These are phyloP conservation scores for Lepidocyrtinus sp. DNA, from an alignment of 2,888 invertebrate species.

Conservation along the genomic window DNA sequence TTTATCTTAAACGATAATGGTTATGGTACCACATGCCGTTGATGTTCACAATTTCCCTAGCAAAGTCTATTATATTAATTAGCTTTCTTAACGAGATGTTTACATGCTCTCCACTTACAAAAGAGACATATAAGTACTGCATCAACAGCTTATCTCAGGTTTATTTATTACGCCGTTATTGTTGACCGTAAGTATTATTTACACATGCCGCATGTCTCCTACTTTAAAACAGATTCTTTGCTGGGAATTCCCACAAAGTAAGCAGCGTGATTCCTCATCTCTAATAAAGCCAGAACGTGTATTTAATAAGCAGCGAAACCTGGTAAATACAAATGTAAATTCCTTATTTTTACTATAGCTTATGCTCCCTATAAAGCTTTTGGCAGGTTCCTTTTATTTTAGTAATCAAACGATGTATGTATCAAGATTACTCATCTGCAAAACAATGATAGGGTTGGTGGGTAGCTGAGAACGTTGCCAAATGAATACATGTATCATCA, in stretches of 20 bases:
- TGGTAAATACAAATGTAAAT: too few species aligned
- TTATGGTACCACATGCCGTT: constrained; percentile 2
- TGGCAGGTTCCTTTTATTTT: too few species aligned
- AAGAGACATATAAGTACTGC: background rate
- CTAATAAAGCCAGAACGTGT: too few species aligned
- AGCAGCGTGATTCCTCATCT: too few species aligned
- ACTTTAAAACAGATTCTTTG: constrained; percentile 16
- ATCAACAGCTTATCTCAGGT: constrained; percentile 2
- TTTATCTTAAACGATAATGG: background rate
- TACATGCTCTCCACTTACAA: background rate
- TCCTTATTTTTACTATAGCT: too few species aligned
- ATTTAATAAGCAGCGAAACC: too few species aligned
- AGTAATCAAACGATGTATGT: constrained; percentile 9
- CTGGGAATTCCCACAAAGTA: constrained; percentile 51
- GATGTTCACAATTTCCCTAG: background rate
- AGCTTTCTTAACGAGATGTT: background rate
- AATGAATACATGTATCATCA: constrained; percentile 12
- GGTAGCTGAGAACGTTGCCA: constrained; percentile 5
- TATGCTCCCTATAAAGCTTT: too few species aligned
- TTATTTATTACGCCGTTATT: background rate
- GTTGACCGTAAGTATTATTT: constrained; percentile 4
- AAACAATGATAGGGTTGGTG: constrained; percentile 3
- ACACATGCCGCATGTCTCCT: constrained; percentile 3
- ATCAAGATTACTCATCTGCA: constrained; percentile 36
- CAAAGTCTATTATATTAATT: constrained; percentile 13